phyloP scores from a whole-genome alignment of 2,113 vertebrate genomes.

The Penelope pileata region DNA sequence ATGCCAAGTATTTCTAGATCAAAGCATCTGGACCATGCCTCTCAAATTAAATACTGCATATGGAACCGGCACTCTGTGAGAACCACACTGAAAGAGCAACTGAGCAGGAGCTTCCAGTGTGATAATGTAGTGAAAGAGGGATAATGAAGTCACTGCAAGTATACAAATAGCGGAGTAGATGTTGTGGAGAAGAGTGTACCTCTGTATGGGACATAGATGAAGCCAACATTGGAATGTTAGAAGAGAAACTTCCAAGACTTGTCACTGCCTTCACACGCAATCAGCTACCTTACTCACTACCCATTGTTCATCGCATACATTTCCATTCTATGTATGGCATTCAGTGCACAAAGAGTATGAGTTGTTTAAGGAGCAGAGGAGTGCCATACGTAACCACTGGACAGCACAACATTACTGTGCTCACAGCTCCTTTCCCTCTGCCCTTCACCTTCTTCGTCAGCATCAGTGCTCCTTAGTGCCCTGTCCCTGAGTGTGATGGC shows the following conservation, averaged over 20 bases:
- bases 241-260: background rate
- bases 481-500: background rate
- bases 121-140: background rate
- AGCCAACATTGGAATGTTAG: background rate
- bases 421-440: background rate
- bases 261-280: background rate
- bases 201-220: background rate
- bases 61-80: background rate
- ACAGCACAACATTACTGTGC: background rate
- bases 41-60: background rate
- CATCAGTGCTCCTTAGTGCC: background rate
- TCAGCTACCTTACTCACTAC: background rate
- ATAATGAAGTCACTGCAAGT: background rate
- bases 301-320: background rate
- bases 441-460: background rate
- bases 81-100: background rate
- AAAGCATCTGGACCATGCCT: background rate
- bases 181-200: accelerated
- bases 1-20: background rate
- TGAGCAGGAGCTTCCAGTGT: background rate
- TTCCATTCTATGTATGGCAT: background rate
- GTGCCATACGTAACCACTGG: accelerated
- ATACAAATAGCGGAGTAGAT: background rate
- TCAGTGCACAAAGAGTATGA: accelerated
- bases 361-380: background rate